Evolutionary conservation across 2,888 invertebrate genomes (phyloP), one percentile per base, ranked within the genome.

Genomic region (Xanthia icteritia): DNA sequence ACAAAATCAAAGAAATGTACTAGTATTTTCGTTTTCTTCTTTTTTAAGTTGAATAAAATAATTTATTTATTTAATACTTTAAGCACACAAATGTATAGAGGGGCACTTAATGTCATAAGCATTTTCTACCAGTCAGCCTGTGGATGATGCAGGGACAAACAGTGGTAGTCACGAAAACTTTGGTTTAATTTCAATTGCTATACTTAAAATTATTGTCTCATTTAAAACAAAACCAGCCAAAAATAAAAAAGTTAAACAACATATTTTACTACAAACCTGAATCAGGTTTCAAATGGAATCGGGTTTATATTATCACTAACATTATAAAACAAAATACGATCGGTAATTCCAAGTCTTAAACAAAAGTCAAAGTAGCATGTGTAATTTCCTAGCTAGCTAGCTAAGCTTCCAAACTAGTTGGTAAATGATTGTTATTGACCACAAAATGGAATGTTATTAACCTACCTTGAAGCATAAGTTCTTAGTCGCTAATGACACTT

Each of bases 311-410:
- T 63, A 65, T 82, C 76, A 54, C 13, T 2, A 36, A 36, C 42
- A 58, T 15, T 54, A 48, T 17, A 58, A 83, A 77, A 79, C 56
- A 83, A 77, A 79, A 42, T 36, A 58, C 56, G 17, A 20, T 63
- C 63, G 36, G n/a, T 63, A 63, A 45, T 64, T 68, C 63, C 63
- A 78, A 68, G 56, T 67, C 8, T 13, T 15, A 77, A 71, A 58
- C 42, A 51, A 65, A 54, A 68, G 36, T 68, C 60, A 56, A 64
- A 42, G 13, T 5, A 45, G 23, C 51, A 42, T 61, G 9, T 71
- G 60, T 72, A 74, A 64, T 65, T 31, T 68, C 72, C 56, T n/a
- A n/a, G n/a, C n/a, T n/a, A n/a, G n/a, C n/a, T n/a, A n/a, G n/a
- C n/a, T n/a, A n/a, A n/a, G 60, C 61, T 61, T 58, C 42, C 58